Evolutionary conservation across 2,113 vertebrate genomes (phyloP).

Genomic region (Xiphophorus maculatus): DNA sequence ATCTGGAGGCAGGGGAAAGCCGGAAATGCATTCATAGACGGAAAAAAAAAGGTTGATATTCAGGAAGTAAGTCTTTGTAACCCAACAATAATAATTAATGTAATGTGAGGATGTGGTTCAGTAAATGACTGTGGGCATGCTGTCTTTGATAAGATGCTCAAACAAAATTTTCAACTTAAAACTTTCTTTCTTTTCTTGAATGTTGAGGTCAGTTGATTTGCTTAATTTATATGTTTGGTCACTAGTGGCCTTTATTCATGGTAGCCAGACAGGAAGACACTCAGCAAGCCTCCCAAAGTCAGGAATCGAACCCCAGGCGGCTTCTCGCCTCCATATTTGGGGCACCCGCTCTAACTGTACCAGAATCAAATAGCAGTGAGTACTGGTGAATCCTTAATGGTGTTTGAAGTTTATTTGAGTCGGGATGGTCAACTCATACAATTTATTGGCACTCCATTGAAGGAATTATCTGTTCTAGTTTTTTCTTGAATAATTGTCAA

Average conservation of each 20-base stretch:
- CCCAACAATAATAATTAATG: no score
- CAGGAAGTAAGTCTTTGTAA: not conserved
- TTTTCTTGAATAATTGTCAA: not conserved
- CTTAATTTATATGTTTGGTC: not conserved
- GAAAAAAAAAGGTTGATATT: not conserved
- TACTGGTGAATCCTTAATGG: no score
- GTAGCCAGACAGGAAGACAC: not conserved
- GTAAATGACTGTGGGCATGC: not conserved
- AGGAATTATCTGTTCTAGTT: not conserved
- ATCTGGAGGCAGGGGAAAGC: conserved; percentile 27
- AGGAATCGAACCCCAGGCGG: not conserved
- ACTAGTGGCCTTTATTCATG: not conserved
- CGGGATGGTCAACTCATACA: no score
- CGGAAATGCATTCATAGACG: not conserved
- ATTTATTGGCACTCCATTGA: not conserved
- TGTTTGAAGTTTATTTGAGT: no score
- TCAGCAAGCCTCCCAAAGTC: not conserved
- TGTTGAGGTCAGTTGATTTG: no score
- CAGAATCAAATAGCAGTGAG: not conserved
- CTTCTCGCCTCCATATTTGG: not conserved
- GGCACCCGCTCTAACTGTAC: no score
- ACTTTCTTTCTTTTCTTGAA: no score
- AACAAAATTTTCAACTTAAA: not conserved
- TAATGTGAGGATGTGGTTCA: not conserved
- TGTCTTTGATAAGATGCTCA: not conserved